Evolutionary conservation across 1,140 invertebrate genomes (phyloP), one percentile per base, ranked within the genome.

Genomic region (Drosophila novamexicana): DNA sequence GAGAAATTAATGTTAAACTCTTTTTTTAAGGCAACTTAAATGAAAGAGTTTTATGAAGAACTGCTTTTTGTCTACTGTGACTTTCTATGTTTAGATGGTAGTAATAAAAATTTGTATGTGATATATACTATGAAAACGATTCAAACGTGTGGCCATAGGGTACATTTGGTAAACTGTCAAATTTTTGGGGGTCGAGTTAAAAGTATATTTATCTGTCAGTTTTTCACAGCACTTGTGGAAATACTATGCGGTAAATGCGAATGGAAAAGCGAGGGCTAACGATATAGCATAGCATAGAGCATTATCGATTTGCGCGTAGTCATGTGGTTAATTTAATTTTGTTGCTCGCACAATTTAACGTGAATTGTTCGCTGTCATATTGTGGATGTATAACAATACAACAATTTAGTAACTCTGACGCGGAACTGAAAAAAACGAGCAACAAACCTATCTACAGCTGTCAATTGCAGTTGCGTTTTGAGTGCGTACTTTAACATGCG

Each of bases 261-360:
- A 40, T 12, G 12, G 10, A 42, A 42, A 42, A 47, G 44, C 44
- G 9, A 45, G 16, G 22, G 18, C 12, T 58, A 52, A 56, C 22
- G 22, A 42, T 7, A 52, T 47, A 14, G 14, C 14, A 14, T 14
- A 14, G 14, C 14, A 14, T 14, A 42, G 42, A 53, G 36, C 57
- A 42, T 45, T 59, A 67, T 73, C 64, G 64, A 59, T 73, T 73
- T 53, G 54, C 49, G 69, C 63, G 54, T 72, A 54, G 63, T 67
- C 69, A 72, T 72, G 63, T 67, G 47, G 63, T 59, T 53, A 73
- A 72, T 59, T 72, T 66, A 18, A 67, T 72, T 72, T 18, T 44
- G 52, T 45, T 50, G 34, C 18, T 67, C 64, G 70, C 63, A 34
- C 64, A 73, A 73, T 73, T 73, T 59, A 73, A 73, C 70, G 54